phyloP scores from a whole-genome alignment of 2,113 vertebrate genomes.

The Rhombomys opimus region DNA sequence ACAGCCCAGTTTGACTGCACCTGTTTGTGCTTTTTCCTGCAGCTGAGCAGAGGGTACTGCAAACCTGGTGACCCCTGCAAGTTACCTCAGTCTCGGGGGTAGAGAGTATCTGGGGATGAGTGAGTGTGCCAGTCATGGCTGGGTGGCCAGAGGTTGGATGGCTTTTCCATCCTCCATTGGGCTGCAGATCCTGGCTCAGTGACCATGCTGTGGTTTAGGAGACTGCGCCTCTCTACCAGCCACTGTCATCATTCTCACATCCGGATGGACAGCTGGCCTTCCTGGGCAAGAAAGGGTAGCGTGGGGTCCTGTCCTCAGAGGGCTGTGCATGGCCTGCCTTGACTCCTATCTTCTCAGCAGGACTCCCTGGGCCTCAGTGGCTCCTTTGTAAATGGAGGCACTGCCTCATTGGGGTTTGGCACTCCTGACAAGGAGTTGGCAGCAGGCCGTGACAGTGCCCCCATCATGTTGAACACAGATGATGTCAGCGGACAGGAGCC shows the following conservation, averaged over 20 bases:
- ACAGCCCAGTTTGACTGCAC: no score
- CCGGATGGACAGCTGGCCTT: background rate
- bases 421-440: background rate
- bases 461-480: rapidly evolving
- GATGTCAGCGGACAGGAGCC: background rate
- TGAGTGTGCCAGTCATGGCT: background rate
- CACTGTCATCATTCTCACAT: background rate
- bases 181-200: background rate
- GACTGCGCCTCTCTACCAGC: background rate
- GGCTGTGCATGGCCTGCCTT: background rate
- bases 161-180: background rate
- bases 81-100: background rate
- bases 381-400: background rate
- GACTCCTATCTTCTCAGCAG: rapidly evolving
- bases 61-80: background rate
- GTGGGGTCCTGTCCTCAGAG: background rate
- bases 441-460: background rate
- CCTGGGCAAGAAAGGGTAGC: background rate
- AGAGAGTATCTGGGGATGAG: background rate
- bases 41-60: background rate
- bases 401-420: background rate
- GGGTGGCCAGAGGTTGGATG: background rate
- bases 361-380: background rate
- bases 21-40: background rate
- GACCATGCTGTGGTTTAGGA: background rate